Percentiles rank a stretch among this genome's conserved stretches.
phyloP scores from a whole-genome alignment of 2,888 invertebrate genomes.

The Oscheius sp. region DNA sequence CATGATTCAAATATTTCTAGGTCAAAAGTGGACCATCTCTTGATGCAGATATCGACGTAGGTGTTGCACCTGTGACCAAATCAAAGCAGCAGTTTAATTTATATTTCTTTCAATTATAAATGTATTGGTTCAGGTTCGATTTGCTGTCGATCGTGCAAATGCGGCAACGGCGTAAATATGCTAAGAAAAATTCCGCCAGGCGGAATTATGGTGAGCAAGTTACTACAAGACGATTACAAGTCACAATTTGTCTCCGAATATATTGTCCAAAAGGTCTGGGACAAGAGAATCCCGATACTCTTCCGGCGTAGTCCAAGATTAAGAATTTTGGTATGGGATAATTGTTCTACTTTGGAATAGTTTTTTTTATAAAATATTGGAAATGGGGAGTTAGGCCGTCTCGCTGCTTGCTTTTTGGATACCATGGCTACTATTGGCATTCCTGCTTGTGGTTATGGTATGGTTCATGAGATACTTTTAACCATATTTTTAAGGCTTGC shows the following conservation, averaged over 20 bases:
- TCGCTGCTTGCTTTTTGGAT: conserved; percentile 94
- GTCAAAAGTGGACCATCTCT: conserved; percentile 50
- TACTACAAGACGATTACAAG: no score
- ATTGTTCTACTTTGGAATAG: no score
- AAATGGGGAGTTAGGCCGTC: conserved; percentile 89
- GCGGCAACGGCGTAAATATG: conserved; percentile 90
- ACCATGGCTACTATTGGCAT: conserved; percentile 79
- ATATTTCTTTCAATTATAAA: conserved; percentile 8
- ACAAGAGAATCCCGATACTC: no score
- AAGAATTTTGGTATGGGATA: no score
- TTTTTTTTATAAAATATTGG: conserved; percentile 97
- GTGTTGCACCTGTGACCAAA: conserved; percentile 58
- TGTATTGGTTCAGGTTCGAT: conserved; percentile 42
- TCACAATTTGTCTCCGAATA: no score
- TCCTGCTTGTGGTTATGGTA: conserved; percentile 99
- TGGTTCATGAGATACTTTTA: no score
- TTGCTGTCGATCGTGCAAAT: conserved; percentile 69
- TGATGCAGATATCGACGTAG: conserved; percentile 59
- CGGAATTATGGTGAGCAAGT: no score
- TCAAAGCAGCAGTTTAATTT: conserved; percentile 59
- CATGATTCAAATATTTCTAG: conserved; percentile 7
- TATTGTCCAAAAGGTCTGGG: no score
- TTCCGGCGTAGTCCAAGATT: no score
- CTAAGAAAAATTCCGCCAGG: conserved; percentile 93
- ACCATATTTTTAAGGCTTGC: no score